Evolutionary conservation across 2,888 invertebrate genomes (phyloP).

Genomic region (Orthonevra nobilis): DNA sequence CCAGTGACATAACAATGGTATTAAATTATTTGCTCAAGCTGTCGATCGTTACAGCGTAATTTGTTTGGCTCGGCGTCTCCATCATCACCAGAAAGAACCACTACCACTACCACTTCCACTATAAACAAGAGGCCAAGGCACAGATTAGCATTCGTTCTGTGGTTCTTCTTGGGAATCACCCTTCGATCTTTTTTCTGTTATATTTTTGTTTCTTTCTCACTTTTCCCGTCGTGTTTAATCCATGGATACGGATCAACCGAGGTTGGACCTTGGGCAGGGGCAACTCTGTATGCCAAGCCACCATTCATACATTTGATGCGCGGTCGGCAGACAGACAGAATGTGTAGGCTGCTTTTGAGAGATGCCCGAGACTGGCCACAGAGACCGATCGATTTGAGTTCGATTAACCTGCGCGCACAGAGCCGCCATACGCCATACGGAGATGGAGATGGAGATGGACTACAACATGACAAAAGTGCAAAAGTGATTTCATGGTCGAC

Average conservation of each 20-base stretch:
- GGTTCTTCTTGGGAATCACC: conserved; percentile 47
- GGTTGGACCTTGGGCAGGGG: conserved; percentile 51
- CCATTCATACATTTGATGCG: conserved; percentile 45
- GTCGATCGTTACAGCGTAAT: conserved; percentile 68
- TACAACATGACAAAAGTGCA: conserved; percentile 63
- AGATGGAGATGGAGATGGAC: conserved; percentile 50
- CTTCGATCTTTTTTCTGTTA: neutral
- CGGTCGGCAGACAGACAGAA: neutral
- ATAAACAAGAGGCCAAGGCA: conserved; percentile 4
- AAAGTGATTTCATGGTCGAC: conserved; percentile 62
- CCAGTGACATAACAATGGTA: conserved; percentile 70
- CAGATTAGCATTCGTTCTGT: conserved; percentile 61
- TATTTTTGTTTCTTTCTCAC: conserved; percentile 13
- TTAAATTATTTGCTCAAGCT: conserved; percentile 70
- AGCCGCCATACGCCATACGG: conserved; percentile 25
- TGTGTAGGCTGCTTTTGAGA: conserved; percentile 59
- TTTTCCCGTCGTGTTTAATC: conserved; percentile 53
- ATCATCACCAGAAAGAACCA: conserved; percentile 32
- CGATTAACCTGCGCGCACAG: conserved; percentile 52
- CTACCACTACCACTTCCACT: conserved; percentile 9
- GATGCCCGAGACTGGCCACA: conserved; percentile 23
- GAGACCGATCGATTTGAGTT: conserved; percentile 62
- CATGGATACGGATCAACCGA: conserved; percentile 59
- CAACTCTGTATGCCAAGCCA: conserved; percentile 27
- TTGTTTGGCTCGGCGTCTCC: conserved; percentile 62